Evolutionary conservation across 2,797 vertebrate species (phyloP).

Genomic region (Falco naumanni): DNA sequence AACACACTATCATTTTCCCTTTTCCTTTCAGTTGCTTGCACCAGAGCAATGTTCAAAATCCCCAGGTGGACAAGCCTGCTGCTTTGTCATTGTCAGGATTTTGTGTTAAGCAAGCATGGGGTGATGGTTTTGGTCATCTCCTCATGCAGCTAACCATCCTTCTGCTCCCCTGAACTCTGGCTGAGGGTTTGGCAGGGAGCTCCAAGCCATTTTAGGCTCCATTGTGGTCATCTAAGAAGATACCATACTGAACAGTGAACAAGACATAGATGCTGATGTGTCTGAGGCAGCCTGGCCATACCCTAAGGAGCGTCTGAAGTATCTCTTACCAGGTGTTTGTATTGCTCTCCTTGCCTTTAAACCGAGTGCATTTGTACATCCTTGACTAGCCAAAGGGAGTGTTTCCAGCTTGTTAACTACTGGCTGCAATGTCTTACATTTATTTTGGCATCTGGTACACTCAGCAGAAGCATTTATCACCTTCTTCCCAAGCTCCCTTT

Average conservation of each 20-base stretch:
- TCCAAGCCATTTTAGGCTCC: neutral
- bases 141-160: neutral
- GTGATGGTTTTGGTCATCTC: neutral
- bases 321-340: neutral
- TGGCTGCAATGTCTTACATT: neutral
- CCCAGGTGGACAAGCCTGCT: neutral
- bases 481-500: neutral
- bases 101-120: neutral
- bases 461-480: neutral
- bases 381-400: neutral
- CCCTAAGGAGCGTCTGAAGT: neutral
- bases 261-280: neutral
- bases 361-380: neutral
- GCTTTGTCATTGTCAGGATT: neutral
- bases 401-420: neutral
- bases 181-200: neutral
- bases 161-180: neutral
- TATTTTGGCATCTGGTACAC: neutral
- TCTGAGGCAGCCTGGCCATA: neutral
- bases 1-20: neutral
- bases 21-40: neutral
- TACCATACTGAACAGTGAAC: neutral
- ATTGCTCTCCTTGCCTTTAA: neutral
- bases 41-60: neutral
- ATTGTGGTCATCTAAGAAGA: fast-evolving